Evolutionary conservation across 2,888 invertebrate species (phyloP).

Genomic region (Bedellia somnulentella): DNA sequence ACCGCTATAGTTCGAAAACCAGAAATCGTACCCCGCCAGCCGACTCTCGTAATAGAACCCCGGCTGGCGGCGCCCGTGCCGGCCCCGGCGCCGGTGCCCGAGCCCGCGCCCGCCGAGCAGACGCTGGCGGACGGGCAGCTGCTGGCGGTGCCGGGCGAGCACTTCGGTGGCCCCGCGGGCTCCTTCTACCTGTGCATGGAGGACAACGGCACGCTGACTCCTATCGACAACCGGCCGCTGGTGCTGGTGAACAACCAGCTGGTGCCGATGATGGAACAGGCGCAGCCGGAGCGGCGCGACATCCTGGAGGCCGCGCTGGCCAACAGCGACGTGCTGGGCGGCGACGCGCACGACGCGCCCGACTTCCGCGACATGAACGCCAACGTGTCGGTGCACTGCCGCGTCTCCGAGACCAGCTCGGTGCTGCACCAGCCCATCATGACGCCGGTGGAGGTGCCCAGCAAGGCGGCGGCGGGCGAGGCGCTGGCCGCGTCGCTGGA

Average conservation of each 20-base stretch:
- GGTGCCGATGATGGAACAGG: slow-evolving; percentile 35
- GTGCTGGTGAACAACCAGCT: slow-evolving; percentile 51
- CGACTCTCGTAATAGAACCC: not conserved
- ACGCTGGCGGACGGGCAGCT: slow-evolving; percentile 64
- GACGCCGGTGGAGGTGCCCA: slow-evolving; percentile 76
- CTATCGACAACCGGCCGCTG: slow-evolving; percentile 70
- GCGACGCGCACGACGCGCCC: slow-evolving; percentile 50
- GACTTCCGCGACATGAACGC: slow-evolving; percentile 64
- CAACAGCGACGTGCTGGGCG: slow-evolving; percentile 72
- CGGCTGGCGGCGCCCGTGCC: slow-evolving; percentile 8
- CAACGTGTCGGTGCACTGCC: slow-evolving; percentile 54
- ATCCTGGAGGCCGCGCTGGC: slow-evolving; percentile 76
- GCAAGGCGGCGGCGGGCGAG: slow-evolving; percentile 36
- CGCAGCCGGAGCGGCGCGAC: slow-evolving; percentile 62
- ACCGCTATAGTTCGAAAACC: slow-evolving; percentile 40
- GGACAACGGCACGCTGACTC: slow-evolving; percentile 69
- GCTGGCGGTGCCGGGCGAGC: slow-evolving; percentile 72
- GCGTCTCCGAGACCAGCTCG: slow-evolving; percentile 75
- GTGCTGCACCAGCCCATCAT: slow-evolving; percentile 79
- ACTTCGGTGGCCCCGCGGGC: slow-evolving; percentile 71
- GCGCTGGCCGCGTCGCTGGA: slow-evolving; percentile 40
- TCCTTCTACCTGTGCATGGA: slow-evolving; percentile 76
- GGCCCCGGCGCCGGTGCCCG: slow-evolving; percentile 1
- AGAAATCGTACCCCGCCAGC: slow-evolving; percentile 12
- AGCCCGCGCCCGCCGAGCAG: slow-evolving; percentile 15